Base-by-base conservation (phyloP, 2,113 vertebrate species). In the Maccullochella peelii region DNA sequence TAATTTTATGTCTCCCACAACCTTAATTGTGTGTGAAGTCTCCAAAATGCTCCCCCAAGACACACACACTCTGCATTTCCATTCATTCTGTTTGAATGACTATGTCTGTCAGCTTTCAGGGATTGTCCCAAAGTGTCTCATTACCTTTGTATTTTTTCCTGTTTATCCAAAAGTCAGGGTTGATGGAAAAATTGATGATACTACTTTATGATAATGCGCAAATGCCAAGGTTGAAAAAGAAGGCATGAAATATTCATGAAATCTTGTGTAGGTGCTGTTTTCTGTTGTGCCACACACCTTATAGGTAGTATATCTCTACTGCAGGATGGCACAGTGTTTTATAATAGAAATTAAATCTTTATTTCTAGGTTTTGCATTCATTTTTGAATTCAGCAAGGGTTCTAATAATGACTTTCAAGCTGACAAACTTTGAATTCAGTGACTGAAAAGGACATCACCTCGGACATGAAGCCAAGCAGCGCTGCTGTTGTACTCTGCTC, bases 231-330 rank as follows among this genome's bases (percentile, higher is more conserved):
- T 12, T 12, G 21, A 69, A 59, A 77, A 82, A 9, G 40, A 66
- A 36, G 49, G 6, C 11, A 75, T 89, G 7, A 84, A 84, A 73
- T 82, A 91, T 84, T 82, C 65, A 87, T 47, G 25, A 77, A 58
- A 59, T 6, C 36, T 71, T 71, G 70, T 73, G 59, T 30, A 27
- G 57, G 23, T 57, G 47, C n/a, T 79, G 59, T 61, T 73, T 74
- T 54, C 7, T 73, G 25, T 38, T 59, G 62, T 30, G 59, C 44
- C 40, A 30, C 50, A 9, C 49, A 54, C 30, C 9, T 5, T 33
- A 27, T 47, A 59, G 50, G 69, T 21, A 21, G 42, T 18, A 30
- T 9, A n/a, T 30, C 3, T 40, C 20, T 12, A 18, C 33, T 0
- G 7, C 49, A 59, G 52, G 67, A 62, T 11, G 42, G 0, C 49